phyloP scores from a whole-genome alignment of 2,113 vertebrate genomes.

The Ascaphus truei region DNA sequence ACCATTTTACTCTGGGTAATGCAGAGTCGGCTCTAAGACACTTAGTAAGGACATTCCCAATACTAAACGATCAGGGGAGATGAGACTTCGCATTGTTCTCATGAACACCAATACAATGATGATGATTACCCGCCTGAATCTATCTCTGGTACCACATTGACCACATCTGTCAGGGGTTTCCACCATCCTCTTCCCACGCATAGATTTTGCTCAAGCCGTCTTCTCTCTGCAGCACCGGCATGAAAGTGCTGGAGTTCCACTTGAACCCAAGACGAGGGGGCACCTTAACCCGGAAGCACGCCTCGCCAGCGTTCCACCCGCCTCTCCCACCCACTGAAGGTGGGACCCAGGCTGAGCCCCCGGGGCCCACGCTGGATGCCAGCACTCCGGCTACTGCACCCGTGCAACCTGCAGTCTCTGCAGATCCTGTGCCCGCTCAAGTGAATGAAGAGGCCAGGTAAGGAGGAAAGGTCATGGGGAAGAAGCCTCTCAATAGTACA shows the following conservation, averaged over 20 bases:
- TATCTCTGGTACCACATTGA: no score
- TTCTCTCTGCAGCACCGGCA: constrained; percentile 84
- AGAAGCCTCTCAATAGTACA: no score
- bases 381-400: constrained; percentile 65
- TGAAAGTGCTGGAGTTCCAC: constrained; percentile 87
- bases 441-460: constrained; percentile 86
- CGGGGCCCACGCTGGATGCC: constrained; percentile 65
- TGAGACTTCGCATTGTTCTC: no score
- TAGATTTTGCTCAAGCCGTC: no score
- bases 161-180: no score
- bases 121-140: no score
- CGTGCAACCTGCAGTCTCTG: constrained; percentile 64
- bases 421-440: constrained; percentile 68
- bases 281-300: constrained; percentile 95
- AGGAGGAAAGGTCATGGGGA: constrained; percentile 55
- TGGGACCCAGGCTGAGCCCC: constrained; percentile 59
- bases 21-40: no score
- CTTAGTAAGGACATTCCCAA: no score
- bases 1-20: no score
- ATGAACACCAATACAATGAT: no score
- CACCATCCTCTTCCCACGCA: no score
- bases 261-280: constrained; percentile 80
- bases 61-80: no score
- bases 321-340: constrained; percentile 89
- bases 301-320: constrained; percentile 92